Evolutionary conservation across 1,140 invertebrate species (phyloP).

Genomic region (Ips typographus): DNA sequence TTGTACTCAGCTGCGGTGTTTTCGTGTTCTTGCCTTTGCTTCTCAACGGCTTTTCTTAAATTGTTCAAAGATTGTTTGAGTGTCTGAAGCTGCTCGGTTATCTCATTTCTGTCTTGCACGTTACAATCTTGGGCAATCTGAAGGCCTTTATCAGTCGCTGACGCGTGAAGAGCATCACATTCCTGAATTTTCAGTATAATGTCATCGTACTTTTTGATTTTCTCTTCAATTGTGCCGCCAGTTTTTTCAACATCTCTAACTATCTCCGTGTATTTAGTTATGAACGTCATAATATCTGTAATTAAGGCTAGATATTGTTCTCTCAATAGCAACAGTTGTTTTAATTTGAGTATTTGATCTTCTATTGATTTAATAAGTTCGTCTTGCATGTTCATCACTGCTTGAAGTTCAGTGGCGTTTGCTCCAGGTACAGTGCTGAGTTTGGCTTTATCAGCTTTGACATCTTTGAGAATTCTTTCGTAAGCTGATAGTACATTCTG

Average conservation of each 20-base stretch:
- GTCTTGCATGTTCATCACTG: conserved; percentile 77
- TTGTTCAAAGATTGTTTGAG: conserved; percentile 81
- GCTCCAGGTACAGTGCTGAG: conserved; percentile 75
- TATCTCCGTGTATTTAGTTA: conserved; percentile 83
- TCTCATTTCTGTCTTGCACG: conserved; percentile 79
- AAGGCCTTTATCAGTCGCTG: conserved; percentile 87
- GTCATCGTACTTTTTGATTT: conserved; percentile 86
- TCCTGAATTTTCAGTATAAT: conserved; percentile 82
- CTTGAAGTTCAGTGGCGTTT: conserved; percentile 74
- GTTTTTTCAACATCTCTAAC: conserved; percentile 82
- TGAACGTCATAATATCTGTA: conserved; percentile 83
- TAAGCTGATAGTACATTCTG: conserved; percentile 75
- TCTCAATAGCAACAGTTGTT: conserved; percentile 74
- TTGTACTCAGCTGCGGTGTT: conserved; percentile 83
- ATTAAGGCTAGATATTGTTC: conserved; percentile 86
- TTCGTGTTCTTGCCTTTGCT: conserved; percentile 83
- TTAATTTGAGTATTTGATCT: conserved; percentile 77
- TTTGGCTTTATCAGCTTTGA: conserved; percentile 78
- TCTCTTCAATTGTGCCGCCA: conserved; percentile 77
- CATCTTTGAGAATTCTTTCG: conserved; percentile 75
- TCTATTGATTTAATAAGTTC: conserved; percentile 81
- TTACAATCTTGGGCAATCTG: conserved; percentile 87
- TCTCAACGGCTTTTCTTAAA: conserved; percentile 78
- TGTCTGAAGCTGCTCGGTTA: conserved; percentile 83
- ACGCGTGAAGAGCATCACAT: conserved; percentile 82